phyloP scores from a whole-genome alignment of 2,797 vertebrate species.

The Lithobates pipiens region DNA sequence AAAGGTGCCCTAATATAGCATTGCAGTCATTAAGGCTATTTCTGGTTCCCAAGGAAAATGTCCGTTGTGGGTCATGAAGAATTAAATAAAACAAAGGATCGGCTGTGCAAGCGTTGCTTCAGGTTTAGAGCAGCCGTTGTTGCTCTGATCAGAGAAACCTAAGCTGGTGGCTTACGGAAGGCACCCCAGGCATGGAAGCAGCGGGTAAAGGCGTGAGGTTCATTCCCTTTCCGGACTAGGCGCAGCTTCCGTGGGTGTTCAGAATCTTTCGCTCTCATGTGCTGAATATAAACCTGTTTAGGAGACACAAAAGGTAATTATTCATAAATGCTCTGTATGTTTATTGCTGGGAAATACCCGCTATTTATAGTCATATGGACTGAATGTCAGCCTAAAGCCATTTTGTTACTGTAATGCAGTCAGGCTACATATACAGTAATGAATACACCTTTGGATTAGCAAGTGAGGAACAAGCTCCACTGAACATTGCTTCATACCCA shows the following conservation, averaged over 20 bases:
- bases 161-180: conserved; percentile 87
- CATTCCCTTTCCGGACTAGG: conserved; percentile 95
- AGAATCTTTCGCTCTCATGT: conserved; percentile 90
- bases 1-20: not conserved
- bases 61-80: not conserved
- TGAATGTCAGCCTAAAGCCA: too few relatives aligned
- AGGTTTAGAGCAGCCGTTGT: not conserved
- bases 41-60: not conserved
- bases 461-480: too few relatives aligned
- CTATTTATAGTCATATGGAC: too few relatives aligned
- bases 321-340: too few relatives aligned
- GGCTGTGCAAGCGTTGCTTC: not conserved
- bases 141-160: conserved; percentile 51
- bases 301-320: not conserved
- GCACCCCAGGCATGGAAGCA: conserved; percentile 96
- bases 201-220: conserved; percentile 91
- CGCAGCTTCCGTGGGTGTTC: conserved; percentile 87
- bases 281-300: conserved; percentile 95
- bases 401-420: too few relatives aligned
- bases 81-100: conserved; percentile 32
- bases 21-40: conserved; percentile 9
- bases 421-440: too few relatives aligned
- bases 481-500: too few relatives aligned
- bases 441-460: too few relatives aligned
- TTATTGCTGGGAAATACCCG: too few relatives aligned